Percentiles rank a stretch among this genome's conserved stretches.
phyloP scores from a whole-genome alignment of 2,797 vertebrate species.

The Hirundo rustica region DNA sequence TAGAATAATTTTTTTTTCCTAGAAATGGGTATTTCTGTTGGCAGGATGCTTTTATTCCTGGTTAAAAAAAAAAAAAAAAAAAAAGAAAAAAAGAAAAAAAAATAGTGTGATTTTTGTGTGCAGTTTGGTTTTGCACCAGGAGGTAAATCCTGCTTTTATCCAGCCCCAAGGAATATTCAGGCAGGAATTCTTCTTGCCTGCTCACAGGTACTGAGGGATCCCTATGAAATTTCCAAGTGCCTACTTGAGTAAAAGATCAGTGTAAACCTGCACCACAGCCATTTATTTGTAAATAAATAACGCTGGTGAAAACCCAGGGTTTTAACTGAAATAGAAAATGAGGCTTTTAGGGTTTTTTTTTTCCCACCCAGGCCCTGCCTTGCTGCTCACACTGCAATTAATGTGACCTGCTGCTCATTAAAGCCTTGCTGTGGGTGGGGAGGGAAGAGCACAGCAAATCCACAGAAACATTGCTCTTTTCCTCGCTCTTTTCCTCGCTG shows the following conservation, averaged over 20 bases:
- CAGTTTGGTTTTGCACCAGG: not conserved
- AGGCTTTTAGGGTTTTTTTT: not conserved
- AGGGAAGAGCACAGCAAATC: not conserved
- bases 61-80: no score
- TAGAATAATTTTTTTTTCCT: not conserved
- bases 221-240: not conserved
- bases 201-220: not conserved
- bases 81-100: no score
- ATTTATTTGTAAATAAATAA: not conserved
- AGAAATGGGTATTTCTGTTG: not conserved
- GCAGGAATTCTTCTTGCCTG: not conserved
- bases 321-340: not conserved
- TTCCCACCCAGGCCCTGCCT: not conserved
- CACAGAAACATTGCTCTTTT: rapidly evolving
- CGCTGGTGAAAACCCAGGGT: not conserved
- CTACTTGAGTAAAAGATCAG: not conserved
- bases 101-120: not conserved
- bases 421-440: not conserved
- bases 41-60: not conserved
- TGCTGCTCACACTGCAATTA: not conserved
- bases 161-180: not conserved
- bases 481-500: not conserved
- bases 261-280: not conserved
- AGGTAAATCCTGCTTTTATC: not conserved
- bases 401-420: not conserved